A percentile compares a stretch with the other conserved stretches of the same genome.
phyloP scores from a whole-genome alignment of 92 coral and sea anemone species.

The Zoanthus gigantus region DNA sequence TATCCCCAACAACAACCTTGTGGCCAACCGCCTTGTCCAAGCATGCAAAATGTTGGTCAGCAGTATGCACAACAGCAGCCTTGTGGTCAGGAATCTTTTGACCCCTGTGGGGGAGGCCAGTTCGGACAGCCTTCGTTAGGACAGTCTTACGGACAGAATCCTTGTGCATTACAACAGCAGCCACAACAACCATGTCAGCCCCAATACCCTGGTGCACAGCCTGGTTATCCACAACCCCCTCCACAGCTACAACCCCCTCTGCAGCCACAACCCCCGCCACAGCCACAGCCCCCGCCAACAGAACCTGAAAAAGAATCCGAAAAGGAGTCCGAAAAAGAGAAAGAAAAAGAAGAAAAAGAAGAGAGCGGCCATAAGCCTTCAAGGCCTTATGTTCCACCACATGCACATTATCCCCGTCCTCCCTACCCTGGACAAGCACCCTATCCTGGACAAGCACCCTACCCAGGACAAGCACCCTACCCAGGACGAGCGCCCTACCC shows the following conservation, averaged over 20 bases:
- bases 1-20: constrained; percentile 12
- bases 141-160: constrained; percentile 22
- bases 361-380: constrained; percentile 23
- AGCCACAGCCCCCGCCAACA: background rate
- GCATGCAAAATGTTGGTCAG: constrained; percentile 15
- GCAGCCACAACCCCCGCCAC: constrained; percentile 22
- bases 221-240: constrained; percentile 19
- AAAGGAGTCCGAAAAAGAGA: background rate
- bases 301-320: background rate
- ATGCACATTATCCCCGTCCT: background rate
- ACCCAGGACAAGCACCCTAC: background rate
- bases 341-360: background rate
- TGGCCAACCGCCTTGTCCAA: background rate
- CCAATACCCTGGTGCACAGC: constrained; percentile 27
- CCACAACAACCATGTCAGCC: constrained; percentile 41
- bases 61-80: constrained; percentile 57
- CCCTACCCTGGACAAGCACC: background rate
- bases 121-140: constrained; percentile 29
- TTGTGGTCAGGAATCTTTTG: constrained; percentile 7
- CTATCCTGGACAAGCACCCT: background rate
- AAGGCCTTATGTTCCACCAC: constrained; percentile 19
- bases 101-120: constrained; percentile 26
- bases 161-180: constrained; percentile 32
- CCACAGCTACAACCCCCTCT: constrained; percentile 25
- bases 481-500: background rate